Percentiles rank a stretch among this genome's conserved stretches.
Evolutionary conservation across 2,113 vertebrate genomes (phyloP).

Genomic region (Hemiprocne comata): DNA sequence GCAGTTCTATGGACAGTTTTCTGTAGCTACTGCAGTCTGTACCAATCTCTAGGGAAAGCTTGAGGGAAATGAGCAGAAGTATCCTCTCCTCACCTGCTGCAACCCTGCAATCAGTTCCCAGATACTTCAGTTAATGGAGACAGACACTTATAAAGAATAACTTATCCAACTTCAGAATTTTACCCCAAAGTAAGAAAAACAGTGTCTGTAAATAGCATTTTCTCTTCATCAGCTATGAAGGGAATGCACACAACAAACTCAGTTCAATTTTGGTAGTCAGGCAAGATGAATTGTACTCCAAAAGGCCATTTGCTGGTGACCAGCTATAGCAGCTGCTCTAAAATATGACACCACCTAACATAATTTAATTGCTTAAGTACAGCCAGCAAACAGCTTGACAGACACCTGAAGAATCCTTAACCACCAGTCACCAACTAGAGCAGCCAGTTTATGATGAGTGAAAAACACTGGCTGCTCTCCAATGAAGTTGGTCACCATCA

Average conservation of each 20-base stretch:
- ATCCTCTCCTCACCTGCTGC: not conserved
- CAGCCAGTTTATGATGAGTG: not conserved
- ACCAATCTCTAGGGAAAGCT: not conserved
- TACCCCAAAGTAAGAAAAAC: not conserved
- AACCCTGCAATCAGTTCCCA: not conserved
- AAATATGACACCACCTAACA: constrained; percentile 3
- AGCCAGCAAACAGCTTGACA: constrained; percentile 3
- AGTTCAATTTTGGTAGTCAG: not conserved
- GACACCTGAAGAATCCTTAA: constrained; percentile 32
- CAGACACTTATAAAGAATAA: not conserved
- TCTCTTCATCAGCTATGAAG: not conserved
- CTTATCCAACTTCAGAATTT: not conserved
- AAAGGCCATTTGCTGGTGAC: not conserved
- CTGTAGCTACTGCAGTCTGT: not conserved
- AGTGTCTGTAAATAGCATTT: not conserved
- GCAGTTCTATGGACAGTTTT: not conserved
- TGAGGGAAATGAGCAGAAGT: not conserved
- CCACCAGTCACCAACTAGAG: not conserved
- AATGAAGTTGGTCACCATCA: not conserved
- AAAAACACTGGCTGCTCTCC: not conserved
- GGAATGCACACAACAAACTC: not conserved
- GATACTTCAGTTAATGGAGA: not conserved
- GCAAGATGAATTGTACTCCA: not conserved
- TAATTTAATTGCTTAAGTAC: not conserved
- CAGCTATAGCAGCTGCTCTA: not conserved